Conservation (phyloP, 2,888 invertebrate species). For the Xestia c-nigrum region DNA sequence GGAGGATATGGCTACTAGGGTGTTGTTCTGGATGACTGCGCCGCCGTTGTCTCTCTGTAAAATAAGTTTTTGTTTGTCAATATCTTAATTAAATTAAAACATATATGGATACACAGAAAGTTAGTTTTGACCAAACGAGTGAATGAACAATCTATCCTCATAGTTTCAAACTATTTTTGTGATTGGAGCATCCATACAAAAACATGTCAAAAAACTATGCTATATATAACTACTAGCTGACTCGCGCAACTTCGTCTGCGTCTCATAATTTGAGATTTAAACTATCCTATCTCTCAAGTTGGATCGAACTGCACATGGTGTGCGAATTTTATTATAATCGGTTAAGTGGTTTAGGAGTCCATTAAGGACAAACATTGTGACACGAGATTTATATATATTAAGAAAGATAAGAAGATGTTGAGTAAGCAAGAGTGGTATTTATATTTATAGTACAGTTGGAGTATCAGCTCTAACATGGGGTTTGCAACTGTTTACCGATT, state of each 20-base stretch:
- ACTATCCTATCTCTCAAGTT: too few species aligned
- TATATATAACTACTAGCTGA: too few species aligned
- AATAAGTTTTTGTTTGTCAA: not conserved
- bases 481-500: not conserved
- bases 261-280: too few species aligned
- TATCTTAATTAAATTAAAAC: not conserved
- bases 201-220: not conserved
- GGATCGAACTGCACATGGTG: too few species aligned
- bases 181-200: not conserved
- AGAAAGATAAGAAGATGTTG: too few species aligned
- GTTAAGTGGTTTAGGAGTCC: too few species aligned
- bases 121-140: not conserved
- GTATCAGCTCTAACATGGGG: not conserved
- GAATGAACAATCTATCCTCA: not conserved
- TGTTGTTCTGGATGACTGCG: slow-evolving; percentile 85
- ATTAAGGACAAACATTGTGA: too few species aligned
- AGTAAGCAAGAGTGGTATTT: not conserved
- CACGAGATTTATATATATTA: too few species aligned
- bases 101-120: not conserved
- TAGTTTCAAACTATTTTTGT: not conserved
- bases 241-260: too few species aligned
- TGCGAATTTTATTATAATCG: too few species aligned
- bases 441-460: not conserved
- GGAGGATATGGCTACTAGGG: slow-evolving; percentile 80
- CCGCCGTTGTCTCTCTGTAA: slow-evolving; percentile 87